Evolutionary conservation across 2,888 invertebrate genomes (phyloP), one percentile per base, ranked within the genome.

Genomic region (Diarsia dahlii): DNA sequence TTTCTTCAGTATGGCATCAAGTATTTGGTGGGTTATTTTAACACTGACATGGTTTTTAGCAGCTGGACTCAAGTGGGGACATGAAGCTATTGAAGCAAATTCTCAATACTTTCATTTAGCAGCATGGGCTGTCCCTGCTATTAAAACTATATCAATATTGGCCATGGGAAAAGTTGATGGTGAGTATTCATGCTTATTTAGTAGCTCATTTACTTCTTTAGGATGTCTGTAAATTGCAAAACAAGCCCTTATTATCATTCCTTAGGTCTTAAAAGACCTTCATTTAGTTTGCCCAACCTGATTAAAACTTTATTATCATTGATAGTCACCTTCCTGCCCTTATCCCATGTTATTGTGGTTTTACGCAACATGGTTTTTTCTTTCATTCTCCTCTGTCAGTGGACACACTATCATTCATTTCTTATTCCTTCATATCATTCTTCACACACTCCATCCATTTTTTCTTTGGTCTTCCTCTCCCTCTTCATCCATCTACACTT

Each of bases 81-180:
- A 99, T 94, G 99, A 99, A 97, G 99, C 99, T 56, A 99, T 99
- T 91, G 99, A 99, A 96, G 99, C 99, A 72, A 99, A 99, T 95
- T 99, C 99, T 18, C 99, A 99, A 95, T 99, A 99, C 94, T 99
- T 99, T 94, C 99, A 99, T 97, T 97, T 99, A 89, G 98, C 98
- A 75, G 99, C 99, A n/a, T 99, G 99, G 99, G 99, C 99, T 73
- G 98, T 99, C 69, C 99, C 99, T 70, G 99, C 99, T 74, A 97
- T 99, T 77, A 99, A 99, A 95, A 99, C 99, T 70, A 99, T 99
- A 93, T 98, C 99, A 76, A 99, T 99, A 89, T 97, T 99, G 84
- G 99, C 99, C 9, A 98, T 99, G 98, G 99, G 99, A 87, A 99
- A 99, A 97, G 99, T 99, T 91, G 99, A 99, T 97, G 99, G 99